phyloP scores from a whole-genome alignment of 2,888 invertebrate species.

The Ptilodon capucinus region DNA sequence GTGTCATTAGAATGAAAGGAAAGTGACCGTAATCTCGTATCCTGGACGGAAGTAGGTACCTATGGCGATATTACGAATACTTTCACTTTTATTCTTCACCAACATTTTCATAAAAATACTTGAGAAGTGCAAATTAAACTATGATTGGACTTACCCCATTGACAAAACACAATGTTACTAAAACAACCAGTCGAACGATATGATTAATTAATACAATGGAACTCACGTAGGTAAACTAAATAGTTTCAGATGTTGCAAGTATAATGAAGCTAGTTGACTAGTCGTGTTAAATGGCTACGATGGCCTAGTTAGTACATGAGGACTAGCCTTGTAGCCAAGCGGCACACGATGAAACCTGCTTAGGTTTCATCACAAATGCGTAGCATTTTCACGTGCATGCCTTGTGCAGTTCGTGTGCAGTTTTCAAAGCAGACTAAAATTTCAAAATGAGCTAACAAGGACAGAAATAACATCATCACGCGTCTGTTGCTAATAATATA shows the following conservation, averaged over 20 bases:
- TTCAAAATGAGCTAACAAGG: background rate
- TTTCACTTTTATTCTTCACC: no score
- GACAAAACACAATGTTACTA: no score
- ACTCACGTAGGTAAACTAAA: slow-evolving; percentile 11
- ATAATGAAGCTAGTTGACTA: background rate
- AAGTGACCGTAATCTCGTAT: slow-evolving; percentile 1
- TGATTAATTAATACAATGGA: slow-evolving; percentile 8
- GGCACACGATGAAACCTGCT: background rate
- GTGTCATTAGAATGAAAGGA: no score
- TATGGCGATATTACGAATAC: no score
- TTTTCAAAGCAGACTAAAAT: background rate
- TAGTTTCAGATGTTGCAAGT: slow-evolving; percentile 11
- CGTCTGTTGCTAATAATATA: no score
- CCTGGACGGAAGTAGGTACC: no score
- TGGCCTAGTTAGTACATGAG: background rate
- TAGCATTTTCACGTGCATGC: background rate
- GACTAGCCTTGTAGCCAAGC: background rate
- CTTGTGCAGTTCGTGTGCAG: background rate
- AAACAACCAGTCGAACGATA: slow-evolving; percentile 7
- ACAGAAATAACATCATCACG: no score
- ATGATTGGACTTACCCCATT: no score
- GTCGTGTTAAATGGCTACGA: background rate
- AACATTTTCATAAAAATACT: no score
- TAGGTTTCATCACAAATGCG: background rate
- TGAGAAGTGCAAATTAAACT: no score